These are phyloP conservation scores for Cuculus canorus DNA, from an alignment of 2,797 vertebrate species.

Conservation along the genomic window DNA sequence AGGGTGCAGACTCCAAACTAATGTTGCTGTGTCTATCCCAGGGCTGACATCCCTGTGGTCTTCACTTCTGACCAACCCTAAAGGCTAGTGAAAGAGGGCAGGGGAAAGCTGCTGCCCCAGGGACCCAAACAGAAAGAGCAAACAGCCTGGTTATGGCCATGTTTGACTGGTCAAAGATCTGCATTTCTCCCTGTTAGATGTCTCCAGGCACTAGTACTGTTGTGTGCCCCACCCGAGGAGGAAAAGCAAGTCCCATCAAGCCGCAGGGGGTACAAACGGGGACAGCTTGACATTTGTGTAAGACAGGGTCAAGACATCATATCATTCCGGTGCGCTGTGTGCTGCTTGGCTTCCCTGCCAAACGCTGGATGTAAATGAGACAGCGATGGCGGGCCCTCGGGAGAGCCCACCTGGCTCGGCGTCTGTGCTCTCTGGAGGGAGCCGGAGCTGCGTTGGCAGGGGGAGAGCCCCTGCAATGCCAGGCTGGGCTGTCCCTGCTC, in stretches of 20 bases:
- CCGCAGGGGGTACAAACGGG: neutral
- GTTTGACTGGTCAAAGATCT: neutral
- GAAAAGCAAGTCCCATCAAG: neutral
- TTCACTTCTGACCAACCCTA: neutral
- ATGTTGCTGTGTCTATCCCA: too few species aligned
- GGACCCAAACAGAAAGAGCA: neutral
- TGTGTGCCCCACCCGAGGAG: neutral
- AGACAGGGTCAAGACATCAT: constrained; percentile 29
- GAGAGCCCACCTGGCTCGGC: constrained; percentile 5
- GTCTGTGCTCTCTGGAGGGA: neutral
- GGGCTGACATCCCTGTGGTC: neutral
- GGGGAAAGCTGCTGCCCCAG: neutral
- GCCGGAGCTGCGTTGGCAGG: neutral
- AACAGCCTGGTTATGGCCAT: neutral
- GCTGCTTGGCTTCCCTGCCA: neutral
- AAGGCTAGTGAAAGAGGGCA: accelerated
- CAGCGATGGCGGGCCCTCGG: neutral
- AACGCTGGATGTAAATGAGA: neutral
- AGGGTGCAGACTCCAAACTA: too few species aligned
- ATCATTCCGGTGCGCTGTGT: neutral
- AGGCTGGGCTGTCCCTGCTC: neutral
- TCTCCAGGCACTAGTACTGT: neutral
- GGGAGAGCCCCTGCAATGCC: neutral
- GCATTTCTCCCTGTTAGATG: neutral
- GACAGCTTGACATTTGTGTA: constrained; percentile 24